These are phyloP conservation scores for Vandiemenella viatica DNA, from an alignment of 2,888 invertebrate species.

Conservation along the genomic window DNA sequence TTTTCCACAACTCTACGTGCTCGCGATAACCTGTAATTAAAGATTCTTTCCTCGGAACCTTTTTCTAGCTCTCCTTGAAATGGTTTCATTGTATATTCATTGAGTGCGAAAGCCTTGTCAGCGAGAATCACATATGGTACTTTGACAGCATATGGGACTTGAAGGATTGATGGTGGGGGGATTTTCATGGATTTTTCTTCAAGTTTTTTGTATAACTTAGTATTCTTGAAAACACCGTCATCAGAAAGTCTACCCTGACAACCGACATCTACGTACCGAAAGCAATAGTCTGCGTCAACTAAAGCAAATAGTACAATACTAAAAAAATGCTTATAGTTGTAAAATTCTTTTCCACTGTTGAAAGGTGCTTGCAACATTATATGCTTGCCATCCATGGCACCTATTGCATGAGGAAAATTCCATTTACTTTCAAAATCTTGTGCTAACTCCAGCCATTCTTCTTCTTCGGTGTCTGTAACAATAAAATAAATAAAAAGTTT, in stretches of 20 bases:
- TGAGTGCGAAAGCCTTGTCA: slow-evolving; percentile 18
- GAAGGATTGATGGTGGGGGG: slow-evolving; percentile 14
- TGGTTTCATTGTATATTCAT: too few relatives aligned
- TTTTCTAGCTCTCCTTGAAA: slow-evolving; percentile 15
- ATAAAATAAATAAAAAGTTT: not conserved
- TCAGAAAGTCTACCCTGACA: slow-evolving; percentile 23
- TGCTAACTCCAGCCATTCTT: slow-evolving; percentile 21
- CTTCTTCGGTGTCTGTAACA: slow-evolving; percentile 17
- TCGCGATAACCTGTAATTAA: slow-evolving; percentile 23
- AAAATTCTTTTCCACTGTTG: slow-evolving; percentile 20
- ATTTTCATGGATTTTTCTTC: slow-evolving; percentile 15
- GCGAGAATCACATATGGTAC: slow-evolving; percentile 21
- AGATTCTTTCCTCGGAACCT: slow-evolving; percentile 18
- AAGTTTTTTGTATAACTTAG: slow-evolving; percentile 19
- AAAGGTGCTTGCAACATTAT: slow-evolving; percentile 21
- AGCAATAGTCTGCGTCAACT: slow-evolving; percentile 27
- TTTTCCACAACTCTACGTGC: slow-evolving; percentile 22
- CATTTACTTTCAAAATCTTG: slow-evolving; percentile 20
- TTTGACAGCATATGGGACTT: slow-evolving; percentile 12
- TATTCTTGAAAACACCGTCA: slow-evolving; percentile 21
- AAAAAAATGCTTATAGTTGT: slow-evolving; percentile 23
- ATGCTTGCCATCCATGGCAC: slow-evolving; percentile 25
- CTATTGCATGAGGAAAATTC: slow-evolving; percentile 23
- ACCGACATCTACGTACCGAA: slow-evolving; percentile 23
- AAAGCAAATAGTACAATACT: too few relatives aligned